Evolutionary conservation across 2,113 vertebrate genomes (phyloP), one percentile per base, ranked within the genome.

Genomic region (Rattus norvegicus): DNA sequence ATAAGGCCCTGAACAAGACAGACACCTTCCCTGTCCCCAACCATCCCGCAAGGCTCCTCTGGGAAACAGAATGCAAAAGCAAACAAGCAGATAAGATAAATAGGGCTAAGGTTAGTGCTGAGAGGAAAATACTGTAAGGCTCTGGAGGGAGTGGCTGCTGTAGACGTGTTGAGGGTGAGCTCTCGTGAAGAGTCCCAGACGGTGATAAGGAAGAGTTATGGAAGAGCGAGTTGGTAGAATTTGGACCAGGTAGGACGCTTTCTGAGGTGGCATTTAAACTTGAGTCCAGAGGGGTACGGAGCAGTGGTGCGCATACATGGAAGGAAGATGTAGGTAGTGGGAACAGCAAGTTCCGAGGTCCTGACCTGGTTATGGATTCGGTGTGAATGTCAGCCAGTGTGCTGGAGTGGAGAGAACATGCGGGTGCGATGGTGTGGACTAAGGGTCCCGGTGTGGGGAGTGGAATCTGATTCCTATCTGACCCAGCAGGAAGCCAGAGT

Each of bases 21-120:
- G 97, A 97, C 94, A 92, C 96, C 72, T 95, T 92, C 83, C 96
- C 59, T 92, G 49, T 67, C 88, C 88, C 96, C 88, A 77, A 94
- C 59, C 85, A 92, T 96, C 91, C 69, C 84, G 91, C 39, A 93
- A 86, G 88, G 93, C 59, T 97, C 88, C 76, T 88, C 7, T 91
- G 76, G 85, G 84, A 93, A 86, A 90, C 36, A 83, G 67, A 92
- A 94, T 87, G 90, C 39, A 91, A 91, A 91, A 94, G 80, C 43
- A 63, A 96, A 33, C 26, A 59, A 92, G 91, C 56, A 96, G 75
- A 88, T 88, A 33, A 96, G 75, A 88, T 88, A 33, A 70, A 72
- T 80, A 95, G 69, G 92, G 52, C 87, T 91, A 88, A 89, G 49
- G n/a, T 94, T 94, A 97, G 75, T 92, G 88, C 85, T 43, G 70